These are phyloP conservation scores for Xyrichtys novacula DNA, from an alignment of 2,797 vertebrate species.

Conservation along the genomic window DNA sequence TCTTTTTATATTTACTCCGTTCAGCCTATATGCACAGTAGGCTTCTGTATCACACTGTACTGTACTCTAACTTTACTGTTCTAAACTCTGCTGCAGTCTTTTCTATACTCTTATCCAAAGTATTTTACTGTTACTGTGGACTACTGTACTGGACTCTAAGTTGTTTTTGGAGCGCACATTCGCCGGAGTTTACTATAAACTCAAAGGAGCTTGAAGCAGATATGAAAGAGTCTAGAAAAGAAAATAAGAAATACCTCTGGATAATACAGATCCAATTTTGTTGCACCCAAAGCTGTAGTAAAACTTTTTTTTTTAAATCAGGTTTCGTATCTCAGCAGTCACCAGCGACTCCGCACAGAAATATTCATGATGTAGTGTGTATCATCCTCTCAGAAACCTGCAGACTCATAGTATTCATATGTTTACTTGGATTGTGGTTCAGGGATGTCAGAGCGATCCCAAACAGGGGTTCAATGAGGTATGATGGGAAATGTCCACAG, in stretches of 20 bases:
- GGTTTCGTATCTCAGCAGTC: background rate
- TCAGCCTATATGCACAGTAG: background rate
- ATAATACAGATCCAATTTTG: background rate
- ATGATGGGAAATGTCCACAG: slow-evolving; percentile 9
- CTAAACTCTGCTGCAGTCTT: background rate
- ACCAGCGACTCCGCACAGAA: background rate
- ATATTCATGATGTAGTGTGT: background rate
- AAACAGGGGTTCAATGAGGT: background rate
- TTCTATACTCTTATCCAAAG: too few relatives aligned
- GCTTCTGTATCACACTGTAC: background rate
- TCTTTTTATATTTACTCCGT: too few relatives aligned
- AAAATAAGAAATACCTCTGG: too few relatives aligned
- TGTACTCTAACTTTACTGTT: background rate
- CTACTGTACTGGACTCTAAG: too few relatives aligned
- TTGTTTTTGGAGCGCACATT: too few relatives aligned
- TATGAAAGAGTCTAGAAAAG: too few relatives aligned
- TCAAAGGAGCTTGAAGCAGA: too few relatives aligned
- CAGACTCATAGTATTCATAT: background rate
- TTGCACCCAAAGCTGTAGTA: background rate
- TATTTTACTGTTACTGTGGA: too few relatives aligned
- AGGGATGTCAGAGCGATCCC: background rate
- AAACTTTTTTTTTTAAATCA: background rate
- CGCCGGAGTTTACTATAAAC: too few relatives aligned
- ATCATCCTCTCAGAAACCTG: background rate
- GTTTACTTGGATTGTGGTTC: background rate